phyloP scores from a whole-genome alignment of 2,113 vertebrate genomes.

The Talpa occidentalis region DNA sequence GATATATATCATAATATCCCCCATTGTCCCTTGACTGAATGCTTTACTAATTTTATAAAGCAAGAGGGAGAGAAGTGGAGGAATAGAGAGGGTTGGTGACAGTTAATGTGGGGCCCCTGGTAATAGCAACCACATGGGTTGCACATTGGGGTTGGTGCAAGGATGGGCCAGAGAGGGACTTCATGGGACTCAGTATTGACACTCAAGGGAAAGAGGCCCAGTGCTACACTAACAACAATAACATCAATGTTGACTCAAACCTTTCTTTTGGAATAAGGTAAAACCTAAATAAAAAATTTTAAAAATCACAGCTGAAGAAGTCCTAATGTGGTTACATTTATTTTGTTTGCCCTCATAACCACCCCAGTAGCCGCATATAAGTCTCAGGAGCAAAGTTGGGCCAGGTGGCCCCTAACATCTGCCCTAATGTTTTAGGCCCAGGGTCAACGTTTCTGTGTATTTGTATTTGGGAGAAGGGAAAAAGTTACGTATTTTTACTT shows the following conservation, averaged over 20 bases:
- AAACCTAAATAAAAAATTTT: not conserved
- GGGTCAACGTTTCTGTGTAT: not conserved
- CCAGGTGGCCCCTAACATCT: not conserved
- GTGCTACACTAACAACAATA: not conserved
- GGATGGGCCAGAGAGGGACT: not conserved
- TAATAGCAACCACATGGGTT: not conserved
- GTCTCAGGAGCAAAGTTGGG: not conserved
- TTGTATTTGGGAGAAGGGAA: not conserved
- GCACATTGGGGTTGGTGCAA: fast-evolving
- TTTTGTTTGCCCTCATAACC: not conserved
- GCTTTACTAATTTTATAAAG: not conserved
- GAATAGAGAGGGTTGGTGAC: not conserved
- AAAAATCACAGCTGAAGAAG: not conserved
- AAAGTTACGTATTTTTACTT: not conserved
- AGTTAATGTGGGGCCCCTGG: not conserved
- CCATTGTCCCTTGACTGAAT: not conserved
- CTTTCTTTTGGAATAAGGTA: not conserved
- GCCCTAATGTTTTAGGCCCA: not conserved
- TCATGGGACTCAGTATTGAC: not conserved
- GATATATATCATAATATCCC: not conserved
- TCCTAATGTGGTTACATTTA: not conserved
- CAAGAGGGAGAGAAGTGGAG: not conserved
- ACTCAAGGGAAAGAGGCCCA: not conserved
- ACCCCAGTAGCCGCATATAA: not conserved
- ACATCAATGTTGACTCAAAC: not conserved